These are phyloP conservation scores for Argyresthia goedartella DNA, from an alignment of 2,888 invertebrate genomes.

Conservation along the genomic window DNA sequence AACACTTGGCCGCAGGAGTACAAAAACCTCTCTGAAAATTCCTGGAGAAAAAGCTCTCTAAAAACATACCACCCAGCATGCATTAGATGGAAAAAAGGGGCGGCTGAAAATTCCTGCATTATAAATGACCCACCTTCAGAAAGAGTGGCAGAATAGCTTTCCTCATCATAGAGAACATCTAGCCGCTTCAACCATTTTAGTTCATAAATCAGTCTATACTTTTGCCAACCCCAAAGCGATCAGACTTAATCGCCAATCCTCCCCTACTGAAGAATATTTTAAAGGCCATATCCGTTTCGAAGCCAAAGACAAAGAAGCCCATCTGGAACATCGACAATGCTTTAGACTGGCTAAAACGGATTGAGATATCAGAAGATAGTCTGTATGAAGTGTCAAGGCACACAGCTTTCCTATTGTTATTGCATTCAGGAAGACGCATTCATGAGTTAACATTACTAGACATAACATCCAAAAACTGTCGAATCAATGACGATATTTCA, in stretches of 20 bases:
- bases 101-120: neutral
- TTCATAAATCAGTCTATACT: neutral
- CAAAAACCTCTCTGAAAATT: neutral
- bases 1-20: neutral
- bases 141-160: neutral
- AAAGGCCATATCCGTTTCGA: neutral
- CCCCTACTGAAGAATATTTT: neutral
- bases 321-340: neutral
- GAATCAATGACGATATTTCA: neutral
- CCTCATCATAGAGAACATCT: neutral
- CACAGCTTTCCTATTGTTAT: neutral
- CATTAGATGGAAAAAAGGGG: neutral
- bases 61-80: neutral
- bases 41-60: neutral
- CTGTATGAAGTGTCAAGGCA: neutral
- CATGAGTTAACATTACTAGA: neutral
- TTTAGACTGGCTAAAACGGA: neutral
- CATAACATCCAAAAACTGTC: neutral
- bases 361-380: neutral
- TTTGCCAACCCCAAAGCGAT: neutral
- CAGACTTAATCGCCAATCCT: neutral
- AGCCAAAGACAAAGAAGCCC: neutral
- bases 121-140: neutral
- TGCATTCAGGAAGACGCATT: neutral
- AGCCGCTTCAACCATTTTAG: neutral